Conservation (phyloP, 2,113 vertebrate species). For the Varanus salvator region DNA sequence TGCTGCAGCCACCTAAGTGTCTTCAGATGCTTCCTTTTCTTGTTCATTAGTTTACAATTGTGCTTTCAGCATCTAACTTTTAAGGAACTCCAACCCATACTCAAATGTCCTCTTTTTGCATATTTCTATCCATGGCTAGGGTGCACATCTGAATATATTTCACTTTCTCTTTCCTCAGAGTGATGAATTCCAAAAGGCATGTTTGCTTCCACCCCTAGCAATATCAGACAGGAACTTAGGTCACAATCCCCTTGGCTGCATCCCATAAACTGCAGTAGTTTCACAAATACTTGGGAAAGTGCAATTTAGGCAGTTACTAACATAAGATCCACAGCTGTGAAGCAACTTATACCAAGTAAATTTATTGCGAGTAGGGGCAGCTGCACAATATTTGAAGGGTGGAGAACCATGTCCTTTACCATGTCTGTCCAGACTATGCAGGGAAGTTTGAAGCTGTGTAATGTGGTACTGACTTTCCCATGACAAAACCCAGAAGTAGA, state of each 20-base stretch:
- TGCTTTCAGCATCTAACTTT: too few species aligned
- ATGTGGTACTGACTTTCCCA: constrained; percentile 32
- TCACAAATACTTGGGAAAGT: neutral
- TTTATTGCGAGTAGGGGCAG: neutral
- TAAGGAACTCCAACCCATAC: too few species aligned
- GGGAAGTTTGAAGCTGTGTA: constrained; percentile 6
- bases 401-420: neutral
- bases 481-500: constrained; percentile 14
- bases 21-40: too few species aligned
- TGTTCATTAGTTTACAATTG: too few species aligned
- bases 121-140: too few species aligned
- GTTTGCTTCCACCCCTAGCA: neutral
- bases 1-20: too few species aligned
- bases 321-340: neutral
- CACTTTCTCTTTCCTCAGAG: too few species aligned
- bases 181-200: neutral
- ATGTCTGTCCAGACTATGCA: neutral
- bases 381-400: neutral
- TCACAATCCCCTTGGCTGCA: neutral
- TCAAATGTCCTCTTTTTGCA: too few species aligned
- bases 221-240: neutral
- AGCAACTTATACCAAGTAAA: neutral
- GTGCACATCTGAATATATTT: too few species aligned
- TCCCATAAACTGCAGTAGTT: neutral
- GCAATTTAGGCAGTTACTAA: neutral